phyloP scores from a whole-genome alignment of 2,113 vertebrate species.

The Spheniscus mendiculus region DNA sequence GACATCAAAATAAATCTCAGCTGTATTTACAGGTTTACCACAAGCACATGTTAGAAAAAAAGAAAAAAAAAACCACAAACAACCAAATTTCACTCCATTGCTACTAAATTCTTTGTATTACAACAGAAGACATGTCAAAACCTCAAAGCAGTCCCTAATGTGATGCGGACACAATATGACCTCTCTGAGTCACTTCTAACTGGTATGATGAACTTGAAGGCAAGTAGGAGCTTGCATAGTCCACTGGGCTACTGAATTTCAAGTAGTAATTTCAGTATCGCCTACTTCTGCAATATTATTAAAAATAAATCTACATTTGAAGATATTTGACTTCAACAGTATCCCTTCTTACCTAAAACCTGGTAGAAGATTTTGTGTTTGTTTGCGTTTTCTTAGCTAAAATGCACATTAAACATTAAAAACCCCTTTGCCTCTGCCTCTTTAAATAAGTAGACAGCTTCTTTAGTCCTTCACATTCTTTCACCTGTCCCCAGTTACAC shows the following conservation, averaged over 20 bases:
- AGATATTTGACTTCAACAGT: not conserved
- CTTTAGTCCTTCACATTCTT: slow-evolving; percentile 9
- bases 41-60: not conserved
- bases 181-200: not conserved
- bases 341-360: not conserved
- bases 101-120: not conserved
- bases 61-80: not conserved
- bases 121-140: not conserved
- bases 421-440: not conserved
- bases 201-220: not conserved
- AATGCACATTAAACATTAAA: not conserved
- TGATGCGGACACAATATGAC: not conserved
- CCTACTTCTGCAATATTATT: not conserved
- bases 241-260: not conserved
- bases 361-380: not conserved
- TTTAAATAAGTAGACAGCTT: slow-evolving; percentile 23
- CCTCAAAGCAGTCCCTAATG: not conserved
- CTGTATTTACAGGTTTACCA: not conserved
- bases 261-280: not conserved
- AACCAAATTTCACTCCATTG: not conserved
- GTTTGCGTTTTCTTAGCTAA: not conserved
- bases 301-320: not conserved
- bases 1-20: not conserved
- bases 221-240: not conserved
- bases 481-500: slow-evolving; percentile 63